Evolutionary conservation across 2,888 invertebrate genomes (phyloP).

Genomic region (Salticus scenicus): DNA sequence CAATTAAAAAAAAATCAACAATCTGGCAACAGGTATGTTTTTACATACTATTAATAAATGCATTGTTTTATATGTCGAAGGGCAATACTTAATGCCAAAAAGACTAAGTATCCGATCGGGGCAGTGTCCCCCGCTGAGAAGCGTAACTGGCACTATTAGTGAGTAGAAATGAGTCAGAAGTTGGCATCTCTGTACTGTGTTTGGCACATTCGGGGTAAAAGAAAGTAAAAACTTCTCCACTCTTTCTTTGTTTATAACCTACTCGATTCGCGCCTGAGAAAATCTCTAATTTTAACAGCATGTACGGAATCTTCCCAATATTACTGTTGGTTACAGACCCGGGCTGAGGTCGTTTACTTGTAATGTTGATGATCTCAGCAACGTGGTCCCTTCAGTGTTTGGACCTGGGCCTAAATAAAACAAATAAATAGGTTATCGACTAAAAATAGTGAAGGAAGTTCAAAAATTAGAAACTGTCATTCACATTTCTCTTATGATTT

Average conservation of each 20-base stretch:
- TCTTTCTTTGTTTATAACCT: not conserved
- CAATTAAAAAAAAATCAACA: too few relatives aligned
- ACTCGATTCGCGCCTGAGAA: not conserved
- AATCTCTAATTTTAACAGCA: not conserved
- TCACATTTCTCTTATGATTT: too few relatives aligned
- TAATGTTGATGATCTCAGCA: not conserved
- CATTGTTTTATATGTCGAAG: slow-evolving; percentile 11
- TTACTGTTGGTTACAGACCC: not conserved
- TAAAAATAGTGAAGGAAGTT: not conserved
- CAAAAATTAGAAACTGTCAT: not conserved
- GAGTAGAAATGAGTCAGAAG: not conserved
- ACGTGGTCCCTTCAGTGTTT: not conserved
- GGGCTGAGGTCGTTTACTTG: not conserved
- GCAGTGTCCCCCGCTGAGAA: not conserved
- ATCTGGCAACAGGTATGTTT: too few relatives aligned
- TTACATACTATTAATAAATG: not conserved
- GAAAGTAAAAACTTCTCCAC: not conserved
- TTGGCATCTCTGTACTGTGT: slow-evolving; percentile 18
- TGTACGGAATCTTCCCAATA: not conserved
- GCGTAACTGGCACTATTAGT: not conserved
- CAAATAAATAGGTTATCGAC: not conserved
- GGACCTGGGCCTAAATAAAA: not conserved
- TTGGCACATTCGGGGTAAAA: slow-evolving; percentile 28
- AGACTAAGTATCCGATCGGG: not conserved
- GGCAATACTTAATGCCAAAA: not conserved